phyloP scores from a whole-genome alignment of 2,797 vertebrate species.

The Eulemur mongoz region DNA sequence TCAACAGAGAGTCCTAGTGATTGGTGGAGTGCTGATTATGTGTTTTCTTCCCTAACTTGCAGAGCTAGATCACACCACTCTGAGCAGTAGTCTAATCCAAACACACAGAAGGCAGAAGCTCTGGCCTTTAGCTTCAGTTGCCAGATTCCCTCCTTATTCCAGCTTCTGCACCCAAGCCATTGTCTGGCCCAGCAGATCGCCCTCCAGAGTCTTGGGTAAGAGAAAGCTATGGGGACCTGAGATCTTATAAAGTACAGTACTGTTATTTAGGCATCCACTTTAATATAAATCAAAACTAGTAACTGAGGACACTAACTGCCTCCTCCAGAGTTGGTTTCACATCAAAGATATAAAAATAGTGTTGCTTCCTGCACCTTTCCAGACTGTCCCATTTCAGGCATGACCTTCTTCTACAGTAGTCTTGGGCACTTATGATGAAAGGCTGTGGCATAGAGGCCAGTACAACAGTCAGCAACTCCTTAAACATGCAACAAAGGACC shows the following conservation, averaged over 20 bases:
- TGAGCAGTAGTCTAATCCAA: neutral
- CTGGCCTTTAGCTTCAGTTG: neutral
- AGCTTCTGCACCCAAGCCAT: neutral
- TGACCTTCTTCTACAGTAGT: neutral
- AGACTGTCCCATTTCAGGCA: neutral
- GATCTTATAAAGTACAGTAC: neutral
- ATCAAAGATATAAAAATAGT: neutral
- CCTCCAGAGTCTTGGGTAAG: neutral
- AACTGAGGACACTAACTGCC: neutral
- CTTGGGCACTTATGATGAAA: neutral
- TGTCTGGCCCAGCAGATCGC: neutral
- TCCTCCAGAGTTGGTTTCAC: conserved; percentile 17
- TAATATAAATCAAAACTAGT: conserved; percentile 13
- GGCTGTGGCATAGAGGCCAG: neutral
- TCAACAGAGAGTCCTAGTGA: neutral
- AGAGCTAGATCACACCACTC: neutral
- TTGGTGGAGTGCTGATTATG: neutral
- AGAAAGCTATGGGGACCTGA: neutral
- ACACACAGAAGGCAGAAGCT: neutral
- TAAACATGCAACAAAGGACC: neutral
- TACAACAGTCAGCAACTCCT: neutral
- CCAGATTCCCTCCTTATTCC: conserved; percentile 1
- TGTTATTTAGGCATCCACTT: neutral
- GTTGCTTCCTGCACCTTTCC: neutral
- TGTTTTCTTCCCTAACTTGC: conserved; percentile 26